phyloP scores from a whole-genome alignment of 2,797 vertebrate genomes.

The Crossoptilon crossoptilon region DNA sequence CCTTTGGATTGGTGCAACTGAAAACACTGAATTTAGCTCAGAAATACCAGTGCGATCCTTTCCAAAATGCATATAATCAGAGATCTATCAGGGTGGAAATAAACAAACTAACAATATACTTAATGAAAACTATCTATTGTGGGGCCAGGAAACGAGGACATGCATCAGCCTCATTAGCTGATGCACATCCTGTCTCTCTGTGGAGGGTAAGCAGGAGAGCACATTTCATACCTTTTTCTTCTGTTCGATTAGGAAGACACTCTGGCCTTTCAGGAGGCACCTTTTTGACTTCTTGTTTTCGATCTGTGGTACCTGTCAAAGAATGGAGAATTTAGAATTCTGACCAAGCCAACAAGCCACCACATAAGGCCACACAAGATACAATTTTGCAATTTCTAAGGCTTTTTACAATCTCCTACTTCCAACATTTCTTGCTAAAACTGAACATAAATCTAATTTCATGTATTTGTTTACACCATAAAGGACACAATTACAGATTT shows the following conservation, averaged over 20 bases:
- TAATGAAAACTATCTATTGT: background rate
- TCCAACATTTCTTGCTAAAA: background rate
- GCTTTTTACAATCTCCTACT: background rate
- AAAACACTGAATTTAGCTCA: background rate
- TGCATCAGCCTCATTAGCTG: background rate
- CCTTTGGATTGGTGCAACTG: background rate
- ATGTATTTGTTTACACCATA: background rate
- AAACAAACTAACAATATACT: background rate
- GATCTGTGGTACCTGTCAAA: constrained; percentile 82
- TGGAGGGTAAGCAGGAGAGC: constrained; percentile 22
- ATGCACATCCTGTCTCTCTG: background rate
- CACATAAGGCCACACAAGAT: background rate
- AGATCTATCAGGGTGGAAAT: background rate
- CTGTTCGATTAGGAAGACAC: constrained; percentile 91
- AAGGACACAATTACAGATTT: background rate
- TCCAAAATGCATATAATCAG: background rate
- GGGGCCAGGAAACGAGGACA: background rate
- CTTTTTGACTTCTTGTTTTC: constrained; percentile 92
- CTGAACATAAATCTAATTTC: background rate
- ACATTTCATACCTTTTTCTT: constrained; percentile 90
- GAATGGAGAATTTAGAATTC: constrained; percentile 11
- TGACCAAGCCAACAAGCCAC: background rate
- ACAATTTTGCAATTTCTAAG: background rate
- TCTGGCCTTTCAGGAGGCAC: constrained; percentile 96
- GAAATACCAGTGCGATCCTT: background rate